A percentile compares a stretch with the other conserved stretches of the same genome.
Evolutionary conservation across 2,113 vertebrate genomes (phyloP).

Genomic region (Varanus komodoensis): DNA sequence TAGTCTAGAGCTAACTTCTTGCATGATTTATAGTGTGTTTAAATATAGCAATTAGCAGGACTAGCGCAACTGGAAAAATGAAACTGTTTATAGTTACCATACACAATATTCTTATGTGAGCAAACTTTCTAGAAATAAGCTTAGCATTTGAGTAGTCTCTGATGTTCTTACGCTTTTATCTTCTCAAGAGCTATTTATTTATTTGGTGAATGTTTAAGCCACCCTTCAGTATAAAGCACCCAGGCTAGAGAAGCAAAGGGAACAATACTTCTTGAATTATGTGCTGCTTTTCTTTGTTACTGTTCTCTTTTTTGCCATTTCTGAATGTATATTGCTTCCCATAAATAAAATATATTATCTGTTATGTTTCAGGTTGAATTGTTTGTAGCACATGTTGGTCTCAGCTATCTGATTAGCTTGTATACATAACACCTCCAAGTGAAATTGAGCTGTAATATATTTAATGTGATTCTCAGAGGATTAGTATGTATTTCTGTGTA

Average conservation of each 20-base stretch:
- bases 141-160: constrained; percentile 49
- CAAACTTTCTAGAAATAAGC: constrained; percentile 64
- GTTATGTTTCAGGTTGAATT: constrained; percentile 23
- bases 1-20: constrained; percentile 52
- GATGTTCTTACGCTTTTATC: constrained; percentile 39
- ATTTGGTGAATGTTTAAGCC: background rate
- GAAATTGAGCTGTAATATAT: constrained; percentile 61
- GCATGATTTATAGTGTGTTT: constrained; percentile 57
- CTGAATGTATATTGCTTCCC: constrained; percentile 25
- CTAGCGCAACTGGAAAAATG: constrained; percentile 44
- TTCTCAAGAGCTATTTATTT: background rate
- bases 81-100: constrained; percentile 26
- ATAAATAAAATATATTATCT: constrained; percentile 37
- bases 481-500: background rate
- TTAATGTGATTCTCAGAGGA: constrained; percentile 50
- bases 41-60: constrained; percentile 52
- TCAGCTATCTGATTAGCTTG: constrained; percentile 40
- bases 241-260: background rate
- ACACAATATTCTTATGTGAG: constrained; percentile 54
- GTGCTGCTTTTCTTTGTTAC: accelerated
- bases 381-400: background rate
- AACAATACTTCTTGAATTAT: background rate
- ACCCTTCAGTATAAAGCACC: background rate
- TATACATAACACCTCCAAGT: constrained; percentile 29
- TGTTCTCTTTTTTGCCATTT: constrained; percentile 22